Conservation (phyloP, 1,140 invertebrate species). For the Eueides isabella region DNA sequence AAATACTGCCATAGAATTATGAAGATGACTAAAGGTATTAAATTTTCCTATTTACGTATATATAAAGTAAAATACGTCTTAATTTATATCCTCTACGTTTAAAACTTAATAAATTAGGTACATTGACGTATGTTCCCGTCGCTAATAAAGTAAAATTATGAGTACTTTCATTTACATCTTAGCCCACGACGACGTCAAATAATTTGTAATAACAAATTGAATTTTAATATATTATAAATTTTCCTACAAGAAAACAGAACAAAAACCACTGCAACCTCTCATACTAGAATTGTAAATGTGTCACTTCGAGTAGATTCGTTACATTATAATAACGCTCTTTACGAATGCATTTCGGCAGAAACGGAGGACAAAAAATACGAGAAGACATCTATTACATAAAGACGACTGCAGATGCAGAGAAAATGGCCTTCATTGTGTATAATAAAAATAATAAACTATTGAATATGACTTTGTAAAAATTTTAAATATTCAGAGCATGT, state of each 20-base stretch:
- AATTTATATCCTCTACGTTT: not conserved
- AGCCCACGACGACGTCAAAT: not conserved
- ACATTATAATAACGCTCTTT: not conserved
- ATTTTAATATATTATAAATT: too few relatives aligned
- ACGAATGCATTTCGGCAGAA: not conserved
- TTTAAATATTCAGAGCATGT: not conserved
- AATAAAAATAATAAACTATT: not conserved
- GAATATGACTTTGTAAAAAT: not conserved
- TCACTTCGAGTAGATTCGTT: slow-evolving; percentile 21
- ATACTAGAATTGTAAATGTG: slow-evolving; percentile 16
- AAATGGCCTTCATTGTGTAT: not conserved
- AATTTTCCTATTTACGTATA: not conserved
- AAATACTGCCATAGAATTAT: too few relatives aligned
- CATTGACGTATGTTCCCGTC: not conserved
- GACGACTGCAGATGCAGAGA: not conserved
- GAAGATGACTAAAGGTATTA: not conserved
- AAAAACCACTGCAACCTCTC: not conserved
- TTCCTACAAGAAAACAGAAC: too few relatives aligned
- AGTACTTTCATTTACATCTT: not conserved
- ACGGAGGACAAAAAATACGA: not conserved
- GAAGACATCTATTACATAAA: not conserved
- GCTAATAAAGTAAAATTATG: not conserved
- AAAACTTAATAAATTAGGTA: not conserved
- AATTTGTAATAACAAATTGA: not conserved
- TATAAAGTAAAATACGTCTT: not conserved